Percentiles rank a stretch among this genome's conserved stretches.
phyloP scores from a whole-genome alignment of 2,888 invertebrate species.

The Tridacna crocea region DNA sequence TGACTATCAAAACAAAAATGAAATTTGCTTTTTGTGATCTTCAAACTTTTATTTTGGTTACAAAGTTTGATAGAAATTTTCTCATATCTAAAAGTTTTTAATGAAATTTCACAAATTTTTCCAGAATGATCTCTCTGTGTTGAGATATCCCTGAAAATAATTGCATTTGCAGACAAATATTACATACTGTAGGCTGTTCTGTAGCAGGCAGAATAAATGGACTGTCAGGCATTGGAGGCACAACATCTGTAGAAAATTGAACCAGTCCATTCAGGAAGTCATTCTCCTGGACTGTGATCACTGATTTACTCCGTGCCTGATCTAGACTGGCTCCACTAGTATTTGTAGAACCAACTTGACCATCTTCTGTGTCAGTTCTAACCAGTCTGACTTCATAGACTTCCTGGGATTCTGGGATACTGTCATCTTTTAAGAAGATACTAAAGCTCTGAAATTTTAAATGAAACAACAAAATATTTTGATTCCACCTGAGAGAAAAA shows the following conservation, averaged over 20 bases:
- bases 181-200: conserved; percentile 65
- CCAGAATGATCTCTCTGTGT: too few species aligned
- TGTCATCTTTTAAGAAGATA: conserved; percentile 75
- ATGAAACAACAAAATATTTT: not conserved
- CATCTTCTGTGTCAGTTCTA: conserved; percentile 73
- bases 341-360: conserved; percentile 77
- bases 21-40: too few species aligned
- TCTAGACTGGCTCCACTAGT: conserved; percentile 82
- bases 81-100: too few species aligned
- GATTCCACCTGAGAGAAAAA: too few species aligned
- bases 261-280: conserved; percentile 82
- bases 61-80: too few species aligned
- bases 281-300: conserved; percentile 75
- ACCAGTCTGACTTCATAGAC: conserved; percentile 74
- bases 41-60: too few species aligned
- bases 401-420: conserved; percentile 77
- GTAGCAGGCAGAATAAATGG: conserved; percentile 70
- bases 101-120: too few species aligned
- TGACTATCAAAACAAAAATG: too few species aligned
- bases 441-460: conserved; percentile 69
- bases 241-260: conserved; percentile 74
- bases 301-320: conserved; percentile 49
- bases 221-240: conserved; percentile 66
- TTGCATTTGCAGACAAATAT: not conserved
- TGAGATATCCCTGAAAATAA: too few species aligned